These are phyloP conservation scores for Scaptomyza cyrtandrae DNA, from an alignment of 2,888 invertebrate species.

Conservation along the genomic window DNA sequence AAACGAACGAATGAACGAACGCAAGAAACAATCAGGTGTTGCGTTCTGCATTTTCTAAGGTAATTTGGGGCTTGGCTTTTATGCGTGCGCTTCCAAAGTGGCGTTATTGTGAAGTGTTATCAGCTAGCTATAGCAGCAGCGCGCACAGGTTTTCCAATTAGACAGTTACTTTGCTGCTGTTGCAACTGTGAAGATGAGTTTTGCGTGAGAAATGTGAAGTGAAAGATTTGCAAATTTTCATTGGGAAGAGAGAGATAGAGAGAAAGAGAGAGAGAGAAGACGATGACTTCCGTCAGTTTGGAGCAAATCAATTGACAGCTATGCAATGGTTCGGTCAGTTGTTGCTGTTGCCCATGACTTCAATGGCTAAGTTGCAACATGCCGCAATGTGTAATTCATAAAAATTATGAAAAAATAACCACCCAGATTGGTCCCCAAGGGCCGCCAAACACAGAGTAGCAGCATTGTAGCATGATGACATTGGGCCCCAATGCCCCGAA, in stretches of 20 bases:
- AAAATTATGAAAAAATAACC: constrained; percentile 76
- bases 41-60: constrained; percentile 8
- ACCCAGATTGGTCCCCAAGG: constrained; percentile 80
- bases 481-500: constrained; percentile 63
- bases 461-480: constrained; percentile 54
- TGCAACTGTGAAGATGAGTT: constrained; percentile 26
- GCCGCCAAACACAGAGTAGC: constrained; percentile 41
- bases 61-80: constrained; percentile 45
- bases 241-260: not conserved
- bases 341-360: constrained; percentile 23
- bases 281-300: constrained; percentile 59
- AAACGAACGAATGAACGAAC: not conserved
- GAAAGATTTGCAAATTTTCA: constrained; percentile 58
- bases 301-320: constrained; percentile 39
- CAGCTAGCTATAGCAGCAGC: constrained; percentile 32
- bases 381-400: constrained; percentile 67
- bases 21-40: constrained; percentile 3
- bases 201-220: constrained; percentile 42
- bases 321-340: not conserved
- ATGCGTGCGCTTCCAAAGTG: constrained; percentile 62
- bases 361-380: constrained; percentile 47
- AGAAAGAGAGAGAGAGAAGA: not conserved
- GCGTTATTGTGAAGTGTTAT: constrained; percentile 61
- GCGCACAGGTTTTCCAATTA: constrained; percentile 40
- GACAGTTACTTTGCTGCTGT: constrained; percentile 18